Percentiles rank a stretch among this genome's conserved stretches.
These are phyloP conservation scores for Pristis pectinata DNA, from an alignment of 2,797 vertebrate species.

Conservation along the genomic window DNA sequence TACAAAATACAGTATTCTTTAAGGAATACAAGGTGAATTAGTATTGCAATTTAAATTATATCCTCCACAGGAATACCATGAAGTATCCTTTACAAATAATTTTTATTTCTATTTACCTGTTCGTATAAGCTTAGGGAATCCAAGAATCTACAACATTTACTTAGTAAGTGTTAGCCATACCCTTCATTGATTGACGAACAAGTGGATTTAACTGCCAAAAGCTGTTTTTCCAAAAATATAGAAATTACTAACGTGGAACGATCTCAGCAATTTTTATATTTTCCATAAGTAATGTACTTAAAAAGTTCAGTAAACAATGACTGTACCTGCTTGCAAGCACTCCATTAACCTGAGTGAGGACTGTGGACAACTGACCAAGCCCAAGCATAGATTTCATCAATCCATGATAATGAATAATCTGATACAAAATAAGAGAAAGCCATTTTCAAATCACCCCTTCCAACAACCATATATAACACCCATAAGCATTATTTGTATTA, in stretches of 20 bases:
- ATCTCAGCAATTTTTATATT: neutral
- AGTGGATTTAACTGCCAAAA: neutral
- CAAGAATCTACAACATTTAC: neutral
- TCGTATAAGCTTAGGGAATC: neutral
- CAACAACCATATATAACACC: neutral
- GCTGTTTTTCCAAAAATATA: neutral
- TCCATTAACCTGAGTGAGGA: slow-evolving; percentile 94
- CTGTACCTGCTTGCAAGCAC: slow-evolving; percentile 87
- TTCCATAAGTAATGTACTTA: neutral
- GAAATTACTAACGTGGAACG: neutral
- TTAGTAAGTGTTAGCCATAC: neutral
- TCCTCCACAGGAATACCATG: neutral
- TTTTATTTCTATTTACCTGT: neutral
- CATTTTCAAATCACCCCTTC: neutral
- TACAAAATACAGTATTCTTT: neutral
- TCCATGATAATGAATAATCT: slow-evolving; percentile 94
- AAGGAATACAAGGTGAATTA: neutral
- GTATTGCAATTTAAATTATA: neutral
- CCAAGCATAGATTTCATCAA: slow-evolving; percentile 96
- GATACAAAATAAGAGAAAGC: slow-evolving; percentile 39
- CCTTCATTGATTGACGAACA: neutral
- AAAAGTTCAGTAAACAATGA: neutral
- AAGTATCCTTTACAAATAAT: neutral
- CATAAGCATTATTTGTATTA: neutral
- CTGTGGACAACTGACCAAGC: slow-evolving; percentile 90